phyloP scores from a whole-genome alignment of 2,113 vertebrate genomes.

The Gyps fulvus region DNA sequence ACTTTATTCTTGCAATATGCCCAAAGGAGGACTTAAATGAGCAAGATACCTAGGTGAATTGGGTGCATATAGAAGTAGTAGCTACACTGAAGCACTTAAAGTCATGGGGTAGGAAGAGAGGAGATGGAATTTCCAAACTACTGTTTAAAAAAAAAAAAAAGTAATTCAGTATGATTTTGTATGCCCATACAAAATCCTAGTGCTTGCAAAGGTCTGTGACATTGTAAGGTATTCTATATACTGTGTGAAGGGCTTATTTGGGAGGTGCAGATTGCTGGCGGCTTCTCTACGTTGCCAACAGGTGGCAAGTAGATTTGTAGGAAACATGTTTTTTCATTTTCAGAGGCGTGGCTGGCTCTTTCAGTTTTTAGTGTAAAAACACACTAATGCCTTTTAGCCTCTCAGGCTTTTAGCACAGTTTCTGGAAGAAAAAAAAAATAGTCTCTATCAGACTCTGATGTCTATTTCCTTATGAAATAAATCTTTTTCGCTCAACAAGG shows the following conservation, averaged over 20 bases:
- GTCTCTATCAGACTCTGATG: background rate
- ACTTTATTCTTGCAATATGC: background rate
- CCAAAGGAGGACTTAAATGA: background rate
- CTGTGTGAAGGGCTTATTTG: fast-evolving
- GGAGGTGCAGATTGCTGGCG: background rate
- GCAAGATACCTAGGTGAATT: fast-evolving
- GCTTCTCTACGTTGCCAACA: background rate
- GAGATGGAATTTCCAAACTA: background rate
- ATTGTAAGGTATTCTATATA: fast-evolving
- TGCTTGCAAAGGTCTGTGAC: background rate
- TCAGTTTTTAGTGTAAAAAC: background rate
- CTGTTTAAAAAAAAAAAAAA: background rate
- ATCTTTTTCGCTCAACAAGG: background rate
- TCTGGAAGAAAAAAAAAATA: background rate
- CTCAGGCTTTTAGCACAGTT: background rate
- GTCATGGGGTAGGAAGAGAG: background rate
- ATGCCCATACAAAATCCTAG: background rate
- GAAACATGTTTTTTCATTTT: background rate
- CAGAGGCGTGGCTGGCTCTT: background rate
- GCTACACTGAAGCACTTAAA: background rate
- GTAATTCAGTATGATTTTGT: background rate
- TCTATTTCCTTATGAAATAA: background rate
- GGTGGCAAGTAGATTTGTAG: background rate
- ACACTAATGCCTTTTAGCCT: background rate
- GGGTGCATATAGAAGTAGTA: background rate